phyloP scores from a whole-genome alignment of 2,888 invertebrate species.

The Lycocerus yunnanus region DNA sequence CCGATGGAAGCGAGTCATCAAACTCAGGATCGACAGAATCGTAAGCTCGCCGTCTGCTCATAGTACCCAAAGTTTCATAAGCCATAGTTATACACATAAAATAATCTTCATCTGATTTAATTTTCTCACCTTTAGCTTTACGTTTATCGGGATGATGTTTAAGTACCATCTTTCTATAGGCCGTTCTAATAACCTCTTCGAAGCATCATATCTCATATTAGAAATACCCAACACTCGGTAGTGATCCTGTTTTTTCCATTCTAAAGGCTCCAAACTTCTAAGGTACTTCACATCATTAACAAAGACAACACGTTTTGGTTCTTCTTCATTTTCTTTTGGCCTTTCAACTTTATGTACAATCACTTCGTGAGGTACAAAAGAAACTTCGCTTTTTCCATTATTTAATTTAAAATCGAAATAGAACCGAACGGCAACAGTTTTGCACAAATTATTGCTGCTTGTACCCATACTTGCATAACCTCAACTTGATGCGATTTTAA shows the following conservation, averaged over 20 bases:
- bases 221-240: slow-evolving; percentile 93
- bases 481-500: neutral
- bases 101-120: slow-evolving; percentile 91
- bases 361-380: slow-evolving; percentile 49
- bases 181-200: slow-evolving; percentile 91
- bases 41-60: slow-evolving; percentile 82
- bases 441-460: slow-evolving; percentile 44
- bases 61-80: slow-evolving; percentile 87
- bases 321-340: slow-evolving; percentile 46
- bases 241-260: slow-evolving; percentile 98
- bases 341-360: slow-evolving; percentile 46
- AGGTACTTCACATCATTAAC: slow-evolving; percentile 83
- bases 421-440: slow-evolving; percentile 50
- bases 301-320: slow-evolving; percentile 56
- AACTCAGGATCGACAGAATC: slow-evolving; percentile 97
- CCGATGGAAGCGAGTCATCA: slow-evolving; percentile 83
- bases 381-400: slow-evolving; percentile 44
- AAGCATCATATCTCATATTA: slow-evolving; percentile 80
- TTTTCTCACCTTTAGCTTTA: slow-evolving; percentile 85
- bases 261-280: slow-evolving; percentile 88
- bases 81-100: slow-evolving; percentile 99
- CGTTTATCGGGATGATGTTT: slow-evolving; percentile 99
- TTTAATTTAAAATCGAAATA: slow-evolving; percentile 48
- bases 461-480: slow-evolving; percentile 48
- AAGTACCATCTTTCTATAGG: slow-evolving; percentile 88